Evolutionary conservation across 2,888 invertebrate species (phyloP).

Genomic region (Tinea semifulvella): DNA sequence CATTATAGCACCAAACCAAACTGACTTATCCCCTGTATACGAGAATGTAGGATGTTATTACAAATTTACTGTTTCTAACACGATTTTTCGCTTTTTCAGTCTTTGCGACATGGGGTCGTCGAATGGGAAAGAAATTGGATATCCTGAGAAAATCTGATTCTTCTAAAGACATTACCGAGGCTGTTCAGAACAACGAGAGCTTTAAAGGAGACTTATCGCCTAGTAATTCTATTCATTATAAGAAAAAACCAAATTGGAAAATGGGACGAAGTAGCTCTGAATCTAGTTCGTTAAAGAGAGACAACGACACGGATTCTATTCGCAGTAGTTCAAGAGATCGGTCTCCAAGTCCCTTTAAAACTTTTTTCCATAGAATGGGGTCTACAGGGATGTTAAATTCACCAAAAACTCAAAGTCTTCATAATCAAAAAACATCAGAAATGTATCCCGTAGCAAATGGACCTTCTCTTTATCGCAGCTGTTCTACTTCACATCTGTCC

Average conservation of each 20-base stretch:
- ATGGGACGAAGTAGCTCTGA: constrained; percentile 64
- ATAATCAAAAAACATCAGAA: constrained; percentile 41
- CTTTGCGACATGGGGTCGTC: constrained; percentile 78
- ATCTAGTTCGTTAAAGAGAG: constrained; percentile 50
- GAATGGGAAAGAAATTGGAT: constrained; percentile 81
- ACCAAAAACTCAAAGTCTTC: constrained; percentile 55
- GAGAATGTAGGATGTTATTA: no score
- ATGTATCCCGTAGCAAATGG: constrained; percentile 51
- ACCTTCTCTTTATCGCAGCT: constrained; percentile 73
- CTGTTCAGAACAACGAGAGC: background rate
- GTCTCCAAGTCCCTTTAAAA: constrained; percentile 73
- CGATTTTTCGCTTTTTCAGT: constrained; percentile 46
- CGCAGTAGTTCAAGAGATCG: constrained; percentile 59
- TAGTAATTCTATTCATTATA: constrained; percentile 48
- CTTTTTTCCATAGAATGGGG: constrained; percentile 79
- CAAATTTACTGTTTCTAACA: no score
- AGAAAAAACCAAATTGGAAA: constrained; percentile 67
- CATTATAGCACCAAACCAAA: no score
- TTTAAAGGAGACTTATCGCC: constrained; percentile 59
- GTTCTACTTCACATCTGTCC: constrained; percentile 80
- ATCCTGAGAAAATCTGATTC: constrained; percentile 73
- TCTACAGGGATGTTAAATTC: constrained; percentile 79
- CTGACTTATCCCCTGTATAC: no score
- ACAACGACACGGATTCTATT: constrained; percentile 56
- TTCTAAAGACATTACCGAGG: constrained; percentile 12